Conservation (phyloP, 2,797 vertebrate genomes). For the Tadarida brasiliensis region DNA sequence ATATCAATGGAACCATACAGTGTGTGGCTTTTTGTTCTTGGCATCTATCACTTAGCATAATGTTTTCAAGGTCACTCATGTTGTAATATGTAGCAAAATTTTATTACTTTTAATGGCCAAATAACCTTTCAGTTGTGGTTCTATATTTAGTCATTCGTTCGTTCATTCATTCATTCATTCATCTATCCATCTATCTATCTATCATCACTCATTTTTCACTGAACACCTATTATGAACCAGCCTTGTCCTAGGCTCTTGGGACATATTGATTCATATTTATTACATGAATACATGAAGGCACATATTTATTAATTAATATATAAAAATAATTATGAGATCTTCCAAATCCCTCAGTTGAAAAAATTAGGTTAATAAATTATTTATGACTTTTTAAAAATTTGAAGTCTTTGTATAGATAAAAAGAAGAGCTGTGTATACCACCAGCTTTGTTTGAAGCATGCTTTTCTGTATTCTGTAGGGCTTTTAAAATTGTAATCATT, state of each 20-base stretch:
- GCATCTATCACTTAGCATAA: neutral
- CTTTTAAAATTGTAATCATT: neutral
- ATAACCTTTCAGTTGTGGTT: neutral
- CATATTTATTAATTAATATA: neutral
- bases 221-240: neutral
- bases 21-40: neutral
- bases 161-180: neutral
- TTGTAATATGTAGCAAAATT: neutral
- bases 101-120: neutral
- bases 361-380: neutral
- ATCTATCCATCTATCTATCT: neutral
- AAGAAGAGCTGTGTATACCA: neutral
- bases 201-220: neutral
- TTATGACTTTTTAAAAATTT: constrained; percentile 33
- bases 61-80: neutral
- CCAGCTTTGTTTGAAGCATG: neutral
- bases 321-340: neutral
- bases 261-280: neutral
- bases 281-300: neutral
- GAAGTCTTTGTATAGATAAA: neutral
- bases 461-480: neutral
- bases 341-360: neutral
- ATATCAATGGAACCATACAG: neutral
- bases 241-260: neutral
- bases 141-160: neutral